These are phyloP conservation scores for Antrozous pallidus DNA, from an alignment of 2,797 vertebrate species.

Conservation along the genomic window DNA sequence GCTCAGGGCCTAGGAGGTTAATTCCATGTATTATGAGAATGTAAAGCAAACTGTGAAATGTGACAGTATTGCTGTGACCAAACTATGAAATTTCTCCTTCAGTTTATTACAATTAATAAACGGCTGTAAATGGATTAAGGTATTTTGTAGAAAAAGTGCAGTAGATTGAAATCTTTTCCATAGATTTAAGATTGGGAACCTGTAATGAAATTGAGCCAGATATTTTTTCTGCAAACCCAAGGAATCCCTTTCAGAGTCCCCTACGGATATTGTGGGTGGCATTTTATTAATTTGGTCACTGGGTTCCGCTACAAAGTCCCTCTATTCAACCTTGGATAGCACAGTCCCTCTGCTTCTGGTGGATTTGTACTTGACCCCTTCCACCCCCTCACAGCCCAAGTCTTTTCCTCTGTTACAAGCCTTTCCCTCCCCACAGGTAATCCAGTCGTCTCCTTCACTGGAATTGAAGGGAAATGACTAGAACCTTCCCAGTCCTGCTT, in stretches of 20 bases:
- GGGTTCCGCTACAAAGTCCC: background rate
- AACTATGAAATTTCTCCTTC: background rate
- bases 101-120: conserved; percentile 4
- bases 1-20: background rate
- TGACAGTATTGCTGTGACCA: background rate
- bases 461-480: background rate
- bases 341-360: background rate
- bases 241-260: background rate
- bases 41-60: background rate
- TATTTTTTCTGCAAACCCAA: background rate
- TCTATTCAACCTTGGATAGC: background rate
- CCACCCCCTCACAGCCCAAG: background rate
- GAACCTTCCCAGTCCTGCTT: background rate
- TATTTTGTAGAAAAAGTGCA: background rate
- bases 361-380: background rate
- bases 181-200: background rate
- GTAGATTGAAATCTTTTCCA: conserved; percentile 12
- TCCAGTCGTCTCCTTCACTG: background rate
- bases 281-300: background rate
- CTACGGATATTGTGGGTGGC: background rate
- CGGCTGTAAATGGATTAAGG: background rate
- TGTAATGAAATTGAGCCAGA: background rate
- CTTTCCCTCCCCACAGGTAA: background rate
- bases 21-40: background rate
- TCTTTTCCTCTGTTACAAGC: background rate